Evolutionary conservation across 2,888 invertebrate species (phyloP), one percentile per base, ranked within the genome.

Genomic region (Agonum fuliginosum): DNA sequence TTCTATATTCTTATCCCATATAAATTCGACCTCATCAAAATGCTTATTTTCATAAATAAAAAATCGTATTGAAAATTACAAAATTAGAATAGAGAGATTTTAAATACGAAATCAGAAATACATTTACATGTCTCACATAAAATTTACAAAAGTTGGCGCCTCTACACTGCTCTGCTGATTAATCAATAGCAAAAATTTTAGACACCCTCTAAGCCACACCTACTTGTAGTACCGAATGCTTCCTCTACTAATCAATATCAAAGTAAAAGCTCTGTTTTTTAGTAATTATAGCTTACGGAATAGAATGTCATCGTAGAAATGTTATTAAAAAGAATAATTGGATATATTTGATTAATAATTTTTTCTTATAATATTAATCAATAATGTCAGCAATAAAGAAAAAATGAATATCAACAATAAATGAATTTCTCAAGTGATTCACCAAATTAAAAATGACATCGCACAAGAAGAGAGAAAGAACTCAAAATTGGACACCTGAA

Each of bases 401-500:
- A 17, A 46, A 4, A 46, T 17, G 17, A 17, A 46, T 14, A 17
- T 46, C 14, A 46, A 54, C 54, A 54, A 54, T 54, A 20, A 48
- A 48, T 43, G 14, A 48, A 5, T 48, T 19, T 17, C 12, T 30
- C 10, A 30, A 17, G 58, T 62, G 58, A 2, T 46, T 46, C 14
- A 3, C 27, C 6, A 30, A 54, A 10, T 43, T 27, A 51, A 54
- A 43, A 46, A 73, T 75, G 75, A 46, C 75, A 51, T 67, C 51
- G 10, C 67, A 75, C 80, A 89, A 89, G 82, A 89, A 89, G 80
- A 86, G 89, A 0, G 89, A 89, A 80, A 86, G 89, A 78, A 89
- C 89, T 30, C 89, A 89, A 81, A 89, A 89, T 80, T 89, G 89
- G 89, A 86, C 88, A 58, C 87, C 87, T 65, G 88, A 89, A 81